Percentiles rank a stretch among this genome's conserved stretches.
These are phyloP conservation scores for Heliopora coerulea DNA, from an alignment of 92 coral and sea anemone genomes.

Conservation along the genomic window DNA sequence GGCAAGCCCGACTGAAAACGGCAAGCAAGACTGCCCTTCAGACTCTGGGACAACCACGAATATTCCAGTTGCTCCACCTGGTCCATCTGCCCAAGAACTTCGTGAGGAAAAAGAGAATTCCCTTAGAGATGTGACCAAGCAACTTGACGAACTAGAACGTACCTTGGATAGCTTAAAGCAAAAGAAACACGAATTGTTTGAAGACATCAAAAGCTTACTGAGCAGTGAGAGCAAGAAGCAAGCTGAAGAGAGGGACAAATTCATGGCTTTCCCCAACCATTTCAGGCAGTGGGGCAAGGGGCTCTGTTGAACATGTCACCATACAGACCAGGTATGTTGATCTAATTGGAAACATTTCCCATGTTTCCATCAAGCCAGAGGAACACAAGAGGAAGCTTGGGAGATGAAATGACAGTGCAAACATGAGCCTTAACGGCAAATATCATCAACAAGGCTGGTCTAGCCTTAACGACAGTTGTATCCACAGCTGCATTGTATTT, in stretches of 20 bases:
- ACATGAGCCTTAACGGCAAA: too few species aligned
- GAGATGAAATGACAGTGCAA: too few species aligned
- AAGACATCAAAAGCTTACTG: constrained; percentile 72
- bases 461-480: too few species aligned
- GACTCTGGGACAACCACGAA: neutral
- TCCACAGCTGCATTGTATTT: too few species aligned
- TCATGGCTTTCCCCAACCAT: constrained; percentile 20
- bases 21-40: neutral
- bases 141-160: constrained; percentile 65
- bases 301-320: constrained; percentile 6
- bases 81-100: constrained; percentile 23
- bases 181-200: constrained; percentile 85
- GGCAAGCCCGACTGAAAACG: neutral
- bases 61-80: neutral
- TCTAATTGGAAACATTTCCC: too few species aligned
- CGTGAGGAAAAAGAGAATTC: constrained; percentile 71
- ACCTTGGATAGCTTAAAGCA: constrained; percentile 65
- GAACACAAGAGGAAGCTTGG: too few species aligned
- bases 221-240: constrained; percentile 17
- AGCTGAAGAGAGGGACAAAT: constrained; percentile 7
- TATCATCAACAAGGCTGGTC: too few species aligned
- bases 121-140: constrained; percentile 69
- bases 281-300: constrained; percentile 6
- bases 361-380: too few species aligned
- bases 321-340: constrained; percentile 22